phyloP scores from a whole-genome alignment of 2,797 vertebrate species.

The Neomorphus geoffroyi region DNA sequence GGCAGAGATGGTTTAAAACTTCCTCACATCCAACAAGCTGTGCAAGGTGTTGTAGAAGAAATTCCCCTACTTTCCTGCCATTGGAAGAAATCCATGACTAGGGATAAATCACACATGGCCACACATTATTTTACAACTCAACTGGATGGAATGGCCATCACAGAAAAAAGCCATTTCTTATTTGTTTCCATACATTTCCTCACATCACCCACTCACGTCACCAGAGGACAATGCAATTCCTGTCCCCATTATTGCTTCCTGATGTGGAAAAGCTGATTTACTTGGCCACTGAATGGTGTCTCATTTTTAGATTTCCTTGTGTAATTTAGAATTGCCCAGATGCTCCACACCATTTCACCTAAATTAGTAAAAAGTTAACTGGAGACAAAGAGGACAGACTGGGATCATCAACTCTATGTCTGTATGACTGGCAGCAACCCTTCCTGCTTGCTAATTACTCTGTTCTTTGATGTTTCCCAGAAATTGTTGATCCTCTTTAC shows the following conservation, averaged over 20 bases:
- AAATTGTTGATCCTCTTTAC: background rate
- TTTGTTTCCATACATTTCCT: slow-evolving; percentile 70
- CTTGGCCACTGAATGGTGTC: slow-evolving; percentile 45
- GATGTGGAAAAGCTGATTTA: slow-evolving; percentile 71
- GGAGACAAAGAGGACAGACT: slow-evolving; percentile 20
- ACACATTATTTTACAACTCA: slow-evolving; percentile 1
- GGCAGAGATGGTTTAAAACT: background rate
- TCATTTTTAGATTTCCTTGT: slow-evolving; percentile 68
- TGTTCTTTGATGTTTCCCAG: slow-evolving; percentile 27
- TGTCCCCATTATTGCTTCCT: slow-evolving; percentile 69
- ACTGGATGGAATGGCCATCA: slow-evolving; percentile 39
- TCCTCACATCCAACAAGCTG: background rate
- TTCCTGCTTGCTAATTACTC: slow-evolving; percentile 66
- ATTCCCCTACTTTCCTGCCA: background rate
- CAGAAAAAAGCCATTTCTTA: slow-evolving; percentile 28
- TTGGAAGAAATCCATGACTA: slow-evolving; percentile 7
- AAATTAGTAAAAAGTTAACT: slow-evolving; percentile 54
- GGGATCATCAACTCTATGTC: slow-evolving; percentile 22
- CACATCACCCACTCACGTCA: slow-evolving; percentile 62
- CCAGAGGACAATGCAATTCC: slow-evolving; percentile 57
- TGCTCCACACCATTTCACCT: slow-evolving; percentile 34
- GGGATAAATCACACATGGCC: slow-evolving; percentile 3
- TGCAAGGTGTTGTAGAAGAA: background rate
- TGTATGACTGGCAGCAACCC: slow-evolving; percentile 35
- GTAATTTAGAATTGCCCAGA: slow-evolving; percentile 47